Evolutionary conservation across 2,113 vertebrate genomes (phyloP).

Genomic region (Forbesichthys agassizii): DNA sequence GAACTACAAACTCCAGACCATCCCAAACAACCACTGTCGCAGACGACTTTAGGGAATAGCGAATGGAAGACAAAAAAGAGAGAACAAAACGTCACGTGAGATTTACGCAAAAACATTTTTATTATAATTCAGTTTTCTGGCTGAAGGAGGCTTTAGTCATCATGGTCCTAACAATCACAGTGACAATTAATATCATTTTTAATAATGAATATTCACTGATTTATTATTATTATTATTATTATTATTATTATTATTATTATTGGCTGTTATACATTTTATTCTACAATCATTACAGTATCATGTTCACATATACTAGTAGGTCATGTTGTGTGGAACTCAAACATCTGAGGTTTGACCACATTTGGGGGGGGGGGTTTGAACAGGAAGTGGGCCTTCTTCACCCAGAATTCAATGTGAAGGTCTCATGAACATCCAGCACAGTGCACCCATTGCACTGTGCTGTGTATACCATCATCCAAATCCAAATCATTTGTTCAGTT

Average conservation of each 20-base stretch:
- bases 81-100: not conserved
- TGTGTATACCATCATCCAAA: too few species aligned
- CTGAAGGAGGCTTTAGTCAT: not conserved
- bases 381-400: not conserved
- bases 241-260: too few species aligned
- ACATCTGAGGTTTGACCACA: too few species aligned
- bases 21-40: conserved; percentile 6
- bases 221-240: too few species aligned
- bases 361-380: not conserved
- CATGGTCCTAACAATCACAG: not conserved
- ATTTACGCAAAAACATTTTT: not conserved
- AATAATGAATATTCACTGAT: too few species aligned
- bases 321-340: too few species aligned
- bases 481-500: too few species aligned
- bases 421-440: not conserved
- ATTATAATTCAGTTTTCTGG: not conserved
- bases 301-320: too few species aligned
- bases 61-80: not conserved
- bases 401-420: not conserved
- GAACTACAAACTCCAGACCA: conserved; percentile 7
- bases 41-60: not conserved
- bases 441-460: not conserved
- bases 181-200: not conserved
- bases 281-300: too few species aligned
- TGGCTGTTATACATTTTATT: too few species aligned